phyloP scores from a whole-genome alignment of 2,113 vertebrate genomes.

The Leptocoma aspasia region DNA sequence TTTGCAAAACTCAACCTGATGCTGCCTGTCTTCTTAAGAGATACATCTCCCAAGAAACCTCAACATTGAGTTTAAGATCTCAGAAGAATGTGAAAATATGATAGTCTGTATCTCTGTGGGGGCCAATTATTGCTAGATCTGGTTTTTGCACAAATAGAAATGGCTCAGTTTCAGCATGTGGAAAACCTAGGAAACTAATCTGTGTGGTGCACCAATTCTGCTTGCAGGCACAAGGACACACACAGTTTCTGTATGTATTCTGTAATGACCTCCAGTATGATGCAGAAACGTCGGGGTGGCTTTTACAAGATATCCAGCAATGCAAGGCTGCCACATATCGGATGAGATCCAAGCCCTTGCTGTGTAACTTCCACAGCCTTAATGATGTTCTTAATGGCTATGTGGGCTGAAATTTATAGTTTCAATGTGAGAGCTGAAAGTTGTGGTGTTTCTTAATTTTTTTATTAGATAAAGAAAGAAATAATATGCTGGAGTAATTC shows the following conservation, averaged over 20 bases:
- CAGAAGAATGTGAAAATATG: conserved; percentile 11
- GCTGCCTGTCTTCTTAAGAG: conserved; percentile 9
- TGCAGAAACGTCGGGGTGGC: conserved; percentile 29
- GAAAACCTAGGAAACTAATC: not conserved
- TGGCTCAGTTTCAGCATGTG: not conserved
- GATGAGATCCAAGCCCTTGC: conserved; percentile 37
- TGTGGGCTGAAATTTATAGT: conserved; percentile 44
- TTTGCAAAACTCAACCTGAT: conserved; percentile 16
- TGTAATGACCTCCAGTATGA: conserved; percentile 30
- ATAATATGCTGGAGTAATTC: not conserved
- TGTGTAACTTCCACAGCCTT: conserved; percentile 41
- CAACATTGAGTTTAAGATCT: conserved; percentile 6
- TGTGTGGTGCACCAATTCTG: not conserved
- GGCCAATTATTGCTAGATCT: conserved; percentile 34
- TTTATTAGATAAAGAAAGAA: not conserved
- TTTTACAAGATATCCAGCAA: conserved; percentile 50
- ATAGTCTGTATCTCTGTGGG: conserved; percentile 25
- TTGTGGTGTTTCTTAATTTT: not conserved
- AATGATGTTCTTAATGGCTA: conserved; percentile 54
- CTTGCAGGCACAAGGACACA: conserved; percentile 1
- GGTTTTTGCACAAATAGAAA: conserved; percentile 9
- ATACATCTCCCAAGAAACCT: conserved; percentile 8
- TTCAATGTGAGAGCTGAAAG: not conserved
- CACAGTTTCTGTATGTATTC: not conserved
- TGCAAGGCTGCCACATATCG: not conserved